Conservation (phyloP, 2,797 vertebrate species). For the Ptychobarbus kaznakovi region DNA sequence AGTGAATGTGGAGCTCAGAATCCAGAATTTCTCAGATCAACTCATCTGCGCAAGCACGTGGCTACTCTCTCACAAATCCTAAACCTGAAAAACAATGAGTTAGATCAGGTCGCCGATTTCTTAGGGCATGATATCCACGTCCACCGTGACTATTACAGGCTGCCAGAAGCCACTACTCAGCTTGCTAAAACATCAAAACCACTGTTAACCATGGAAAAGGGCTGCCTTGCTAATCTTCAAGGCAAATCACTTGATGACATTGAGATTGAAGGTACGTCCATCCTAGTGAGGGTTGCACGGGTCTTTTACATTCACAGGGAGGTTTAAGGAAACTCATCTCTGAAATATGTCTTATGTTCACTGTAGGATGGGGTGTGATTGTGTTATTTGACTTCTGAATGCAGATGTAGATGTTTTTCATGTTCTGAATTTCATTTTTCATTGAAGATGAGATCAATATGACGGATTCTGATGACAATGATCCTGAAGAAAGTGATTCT, state of each 20-base stretch:
- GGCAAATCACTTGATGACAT: constrained; percentile 23
- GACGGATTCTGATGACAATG: background rate
- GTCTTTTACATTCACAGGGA: background rate
- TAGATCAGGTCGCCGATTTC: constrained; percentile 56
- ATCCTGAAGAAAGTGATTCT: background rate
- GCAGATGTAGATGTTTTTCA: background rate
- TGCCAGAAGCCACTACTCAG: constrained; percentile 48
- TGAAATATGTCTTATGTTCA: background rate
- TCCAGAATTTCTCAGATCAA: constrained; percentile 46
- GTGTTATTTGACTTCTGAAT: background rate
- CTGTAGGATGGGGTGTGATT: background rate
- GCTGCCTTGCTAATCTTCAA: background rate
- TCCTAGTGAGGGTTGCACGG: background rate
- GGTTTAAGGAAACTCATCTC: background rate
- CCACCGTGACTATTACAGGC: background rate
- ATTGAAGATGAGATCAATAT: background rate
- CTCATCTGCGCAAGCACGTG: constrained; percentile 54
- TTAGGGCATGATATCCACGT: background rate
- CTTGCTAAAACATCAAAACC: constrained; percentile 37
- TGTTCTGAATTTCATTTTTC: background rate
- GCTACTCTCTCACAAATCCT: constrained; percentile 57
- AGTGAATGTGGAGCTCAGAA: constrained; percentile 46
- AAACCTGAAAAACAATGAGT: constrained; percentile 58
- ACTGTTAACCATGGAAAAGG: constrained; percentile 51
- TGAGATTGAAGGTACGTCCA: constrained; percentile 18